Conservation (phyloP, 1,140 invertebrate species). For the Eupristina koningsbergeri region DNA sequence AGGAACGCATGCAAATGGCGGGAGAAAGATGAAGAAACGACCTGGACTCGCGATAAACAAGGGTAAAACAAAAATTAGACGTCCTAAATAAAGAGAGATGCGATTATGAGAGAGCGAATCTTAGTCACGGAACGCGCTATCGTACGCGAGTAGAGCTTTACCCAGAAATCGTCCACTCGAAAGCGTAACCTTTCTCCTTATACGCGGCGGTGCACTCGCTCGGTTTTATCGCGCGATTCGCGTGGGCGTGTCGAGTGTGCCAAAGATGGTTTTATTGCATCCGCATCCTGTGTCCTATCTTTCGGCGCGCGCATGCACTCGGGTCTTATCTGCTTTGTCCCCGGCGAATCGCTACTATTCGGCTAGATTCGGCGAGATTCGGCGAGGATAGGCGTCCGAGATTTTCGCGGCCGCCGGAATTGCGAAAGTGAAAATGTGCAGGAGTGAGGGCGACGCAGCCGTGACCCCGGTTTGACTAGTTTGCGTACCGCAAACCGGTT, state of each 20-base stretch:
- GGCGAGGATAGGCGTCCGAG: not conserved
- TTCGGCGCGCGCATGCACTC: too few species aligned
- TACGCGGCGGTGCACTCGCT: slow-evolving; percentile 56
- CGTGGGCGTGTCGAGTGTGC: slow-evolving; percentile 61
- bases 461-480: not conserved
- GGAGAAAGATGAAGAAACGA: not conserved
- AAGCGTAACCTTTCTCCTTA: slow-evolving; percentile 45
- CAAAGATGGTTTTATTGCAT: slow-evolving; percentile 55
- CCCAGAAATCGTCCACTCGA: slow-evolving; percentile 36
- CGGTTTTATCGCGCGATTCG: slow-evolving; percentile 32
- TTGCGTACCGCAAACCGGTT: slow-evolving; percentile 1
- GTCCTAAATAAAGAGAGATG: slow-evolving; percentile 29
- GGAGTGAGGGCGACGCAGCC: not conserved
- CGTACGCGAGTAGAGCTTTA: slow-evolving; percentile 32
- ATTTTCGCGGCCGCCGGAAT: slow-evolving; percentile 4
- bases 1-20: not conserved
- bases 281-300: not conserved
- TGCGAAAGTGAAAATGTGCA: slow-evolving; percentile 26
- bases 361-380: not conserved
- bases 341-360: not conserved
- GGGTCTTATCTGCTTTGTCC: not conserved
- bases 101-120: slow-evolving; percentile 16
- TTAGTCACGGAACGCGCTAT: slow-evolving; percentile 28
- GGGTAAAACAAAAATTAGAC: slow-evolving; percentile 17
- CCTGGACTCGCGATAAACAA: not conserved